Evolutionary conservation across 2,113 vertebrate species (phyloP), one percentile per base, ranked within the genome.

Genomic region (Pygoscelis adeliae): DNA sequence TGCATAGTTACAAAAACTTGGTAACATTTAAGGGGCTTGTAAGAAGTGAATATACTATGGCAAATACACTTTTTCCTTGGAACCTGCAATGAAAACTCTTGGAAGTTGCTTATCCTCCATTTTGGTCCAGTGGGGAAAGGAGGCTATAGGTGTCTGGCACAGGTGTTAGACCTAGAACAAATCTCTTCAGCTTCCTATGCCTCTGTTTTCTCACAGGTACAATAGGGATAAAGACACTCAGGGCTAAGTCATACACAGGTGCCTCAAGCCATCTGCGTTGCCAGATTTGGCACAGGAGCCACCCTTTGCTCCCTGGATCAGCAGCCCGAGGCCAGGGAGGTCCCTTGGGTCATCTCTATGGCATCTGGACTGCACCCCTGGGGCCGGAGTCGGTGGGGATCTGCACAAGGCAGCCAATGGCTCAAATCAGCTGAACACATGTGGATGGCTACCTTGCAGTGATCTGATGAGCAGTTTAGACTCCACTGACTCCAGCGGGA

Each of bases 361-460:
- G 53, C 63, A 81, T 32, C 40, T 62, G 72, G 21, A 66, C 55
- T 62, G 58, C 50, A 21, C 2, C 15, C 15, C 27, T 18, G 53
- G 30, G 40, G 36, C 49, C 80, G 44, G 78, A 36, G 25, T 27
- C 4, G 2, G 6, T 25, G 77, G 19, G 9, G 5, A 53, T 44
- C 16, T 50, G 26, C 47, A 71, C 18, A 18, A 65, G 36, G 36
- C 49, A 83, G 36, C 36, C 25, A 66, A 0, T 2, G 23, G 38
- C 5, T 12, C 32, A 42, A 30, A 71, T 26, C 1, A 0, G 7
- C 10, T 21, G 49, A 53, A 32, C 7, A 8, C 5, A 3, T 1
- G 8, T 12, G 73, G 25, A 9, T 55, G n/a, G 59, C 25, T 55
- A 1, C 69, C 13, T 78, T 78, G 81, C 42, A 49, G 61, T 13